Percentiles rank a stretch among this genome's conserved stretches.
phyloP scores from a whole-genome alignment of 2,797 vertebrate species.

The Chiropotes sagulatus region DNA sequence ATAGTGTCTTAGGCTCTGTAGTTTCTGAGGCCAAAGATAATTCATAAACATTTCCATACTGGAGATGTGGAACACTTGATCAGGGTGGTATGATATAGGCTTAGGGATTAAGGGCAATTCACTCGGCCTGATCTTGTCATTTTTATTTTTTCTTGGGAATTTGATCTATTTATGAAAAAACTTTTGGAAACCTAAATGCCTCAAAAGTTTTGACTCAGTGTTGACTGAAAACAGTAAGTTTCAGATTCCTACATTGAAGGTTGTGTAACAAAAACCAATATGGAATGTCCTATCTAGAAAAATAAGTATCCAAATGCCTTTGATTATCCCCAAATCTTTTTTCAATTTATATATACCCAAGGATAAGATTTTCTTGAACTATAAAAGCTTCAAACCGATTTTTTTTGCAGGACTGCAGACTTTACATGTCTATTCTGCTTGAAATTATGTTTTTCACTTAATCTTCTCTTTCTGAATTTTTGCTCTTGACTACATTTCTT shows the following conservation, averaged over 20 bases:
- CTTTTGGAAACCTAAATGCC: background rate
- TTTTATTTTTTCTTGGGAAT: background rate
- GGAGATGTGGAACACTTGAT: background rate
- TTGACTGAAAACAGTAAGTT: conserved; percentile 1
- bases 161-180: background rate
- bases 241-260: background rate
- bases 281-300: background rate
- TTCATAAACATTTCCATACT: background rate
- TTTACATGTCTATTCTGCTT: background rate
- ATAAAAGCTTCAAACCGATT: background rate
- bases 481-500: conserved; percentile 20
- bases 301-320: background rate
- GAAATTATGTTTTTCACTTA: background rate
- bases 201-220: background rate
- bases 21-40: background rate
- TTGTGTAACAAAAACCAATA: background rate
- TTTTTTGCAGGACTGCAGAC: background rate
- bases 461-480: conserved; percentile 40
- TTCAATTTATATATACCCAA: background rate
- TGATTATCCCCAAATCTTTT: background rate
- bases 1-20: background rate
- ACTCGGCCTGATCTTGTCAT: background rate
- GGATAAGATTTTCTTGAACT: background rate
- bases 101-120: background rate
- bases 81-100: background rate